Base-by-base conservation (phyloP, 64 coral and sea anemone genomes). In the Acropora yongei region DNA sequence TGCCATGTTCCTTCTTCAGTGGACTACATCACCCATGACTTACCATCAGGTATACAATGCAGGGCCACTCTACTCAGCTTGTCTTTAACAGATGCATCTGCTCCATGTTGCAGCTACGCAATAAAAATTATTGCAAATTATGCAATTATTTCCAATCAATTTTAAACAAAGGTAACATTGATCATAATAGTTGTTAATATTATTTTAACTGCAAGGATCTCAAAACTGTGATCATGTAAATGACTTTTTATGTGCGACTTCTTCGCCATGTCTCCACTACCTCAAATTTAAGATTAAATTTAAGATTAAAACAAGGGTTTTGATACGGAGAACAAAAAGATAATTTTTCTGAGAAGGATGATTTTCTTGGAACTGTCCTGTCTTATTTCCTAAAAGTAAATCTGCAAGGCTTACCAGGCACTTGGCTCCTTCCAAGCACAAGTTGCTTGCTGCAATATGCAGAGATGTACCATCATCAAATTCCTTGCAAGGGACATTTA, bases 401-500 rank as follows among this genome's bases (percentile, higher is more conserved):
- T 30, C 30, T 30, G 51, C 4, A 55, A 55, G 42, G 57, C 94
- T 74, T 76, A 98, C 97, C 91, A 98, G 80, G 78, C 94, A 99
- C 75, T 93, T 95, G 4, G 94, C 94, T 41, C 88, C 94, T 55
- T 99, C 97, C 74, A 99, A 46, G 73, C 97, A 93, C 8, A 99
- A 60, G 76, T 99, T 99, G 68, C 91, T 96, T 66, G 97, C 91
- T 53, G 97, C 91, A 73, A 99, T 94, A 72, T 99, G 97, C 49
- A 99, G 94, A 9, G 94, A 85, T 79, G 97, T 91, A 46, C 97
- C 97, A 88, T 95, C 94, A 47, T 96, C 97, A 96, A 99, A 99
- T 67, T 95, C 97, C 86, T 95, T 96, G 69, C 94, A 96, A 3
- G 73, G 51, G 10, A 80, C 80, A 96, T 99, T 91, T 16, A 99